phyloP scores from a whole-genome alignment of 2,888 invertebrate species.

The Oxyscelio sp. region DNA sequence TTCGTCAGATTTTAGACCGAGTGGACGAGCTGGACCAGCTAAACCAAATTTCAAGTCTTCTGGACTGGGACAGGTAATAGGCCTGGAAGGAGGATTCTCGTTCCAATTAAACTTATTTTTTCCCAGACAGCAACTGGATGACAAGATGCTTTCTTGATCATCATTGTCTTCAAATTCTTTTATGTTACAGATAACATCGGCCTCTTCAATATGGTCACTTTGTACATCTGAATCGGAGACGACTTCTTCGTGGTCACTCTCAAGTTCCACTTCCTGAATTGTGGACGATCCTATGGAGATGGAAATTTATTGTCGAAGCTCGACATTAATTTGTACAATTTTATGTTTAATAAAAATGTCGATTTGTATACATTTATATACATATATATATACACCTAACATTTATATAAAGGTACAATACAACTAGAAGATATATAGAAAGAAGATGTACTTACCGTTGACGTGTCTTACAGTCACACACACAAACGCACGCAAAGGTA shows the following conservation, averaged over 20 bases:
- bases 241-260: not conserved
- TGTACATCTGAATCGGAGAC: not conserved
- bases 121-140: not conserved
- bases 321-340: not conserved
- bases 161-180: not conserved
- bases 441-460: constrained; percentile 40
- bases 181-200: not conserved
- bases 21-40: not conserved
- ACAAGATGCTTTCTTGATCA: not conserved
- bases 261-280: not conserved
- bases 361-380: no score
- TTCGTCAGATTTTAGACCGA: not conserved
- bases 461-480: constrained; percentile 26
- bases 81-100: not conserved
- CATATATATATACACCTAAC: no score
- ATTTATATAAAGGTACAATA: no score
- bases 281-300: not conserved
- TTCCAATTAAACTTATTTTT: not conserved
- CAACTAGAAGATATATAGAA: no score
- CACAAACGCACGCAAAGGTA: no score
- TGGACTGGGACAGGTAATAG: not conserved
- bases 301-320: not conserved
- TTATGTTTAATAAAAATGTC: no score
- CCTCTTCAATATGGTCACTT: not conserved
- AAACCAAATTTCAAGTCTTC: not conserved